phyloP scores from a whole-genome alignment of 1,140 invertebrate species.

The Drosophila pectinifera region DNA sequence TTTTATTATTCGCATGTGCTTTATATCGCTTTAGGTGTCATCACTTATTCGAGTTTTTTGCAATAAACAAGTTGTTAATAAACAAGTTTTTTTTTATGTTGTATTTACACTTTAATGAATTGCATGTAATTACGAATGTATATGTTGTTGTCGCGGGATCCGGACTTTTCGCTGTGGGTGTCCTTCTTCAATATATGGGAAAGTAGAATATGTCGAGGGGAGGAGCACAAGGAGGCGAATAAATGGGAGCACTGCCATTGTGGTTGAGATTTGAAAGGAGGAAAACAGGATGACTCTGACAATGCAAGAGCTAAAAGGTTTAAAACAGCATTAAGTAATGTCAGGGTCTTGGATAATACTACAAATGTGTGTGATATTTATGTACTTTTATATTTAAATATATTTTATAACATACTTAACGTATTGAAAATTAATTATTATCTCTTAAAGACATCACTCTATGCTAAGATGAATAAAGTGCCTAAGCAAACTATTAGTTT shows the following conservation, averaged over 20 bases:
- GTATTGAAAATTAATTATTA: not conserved
- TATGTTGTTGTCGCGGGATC: constrained; percentile 15
- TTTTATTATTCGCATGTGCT: too few relatives aligned
- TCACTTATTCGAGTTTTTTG: constrained; percentile 3
- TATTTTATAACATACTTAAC: not conserved
- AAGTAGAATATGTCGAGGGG: constrained; percentile 27
- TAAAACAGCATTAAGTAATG: constrained; percentile 1
- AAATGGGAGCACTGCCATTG: constrained; percentile 3
- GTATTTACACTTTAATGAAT: constrained; percentile 60
- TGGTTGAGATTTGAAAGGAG: not conserved
- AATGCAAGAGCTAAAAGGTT: not conserved
- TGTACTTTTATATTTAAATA: too few relatives aligned
- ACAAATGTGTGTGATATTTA: not conserved
- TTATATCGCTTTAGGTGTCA: too few relatives aligned
- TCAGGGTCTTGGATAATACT: not conserved
- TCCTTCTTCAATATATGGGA: constrained; percentile 18
- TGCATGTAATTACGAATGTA: constrained; percentile 65
- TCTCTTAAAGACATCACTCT: too few relatives aligned
- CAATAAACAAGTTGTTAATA: constrained; percentile 48
- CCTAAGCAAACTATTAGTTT: too few relatives aligned
- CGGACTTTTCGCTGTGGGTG: constrained; percentile 18
- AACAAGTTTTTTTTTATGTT: constrained; percentile 32
- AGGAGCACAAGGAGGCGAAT: not conserved
- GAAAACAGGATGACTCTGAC: not conserved
- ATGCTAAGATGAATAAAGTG: too few relatives aligned